Evolutionary conservation across 2,113 vertebrate species (phyloP).

Genomic region (Riparia riparia): DNA sequence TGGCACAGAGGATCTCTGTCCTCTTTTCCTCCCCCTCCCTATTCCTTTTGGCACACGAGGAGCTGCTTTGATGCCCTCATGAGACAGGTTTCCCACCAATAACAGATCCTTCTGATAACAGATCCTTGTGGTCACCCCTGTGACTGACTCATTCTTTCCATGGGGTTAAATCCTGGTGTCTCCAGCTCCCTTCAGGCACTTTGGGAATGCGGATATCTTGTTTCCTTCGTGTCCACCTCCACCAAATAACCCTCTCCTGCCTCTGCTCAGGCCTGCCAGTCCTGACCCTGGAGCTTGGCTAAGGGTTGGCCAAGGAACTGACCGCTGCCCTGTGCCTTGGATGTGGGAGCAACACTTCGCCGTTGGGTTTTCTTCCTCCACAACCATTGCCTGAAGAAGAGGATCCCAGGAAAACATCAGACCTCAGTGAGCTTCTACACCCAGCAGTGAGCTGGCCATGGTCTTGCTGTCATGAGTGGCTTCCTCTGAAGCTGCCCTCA

Average conservation of each 20-base stretch:
- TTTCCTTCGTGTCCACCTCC: neutral
- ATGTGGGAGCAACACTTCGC: accelerated
- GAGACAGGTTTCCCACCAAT: neutral
- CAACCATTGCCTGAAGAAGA: accelerated
- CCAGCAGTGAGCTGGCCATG: accelerated
- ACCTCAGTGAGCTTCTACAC: neutral
- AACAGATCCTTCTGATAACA: neutral
- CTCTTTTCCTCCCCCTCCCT: neutral
- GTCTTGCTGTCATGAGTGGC: neutral
- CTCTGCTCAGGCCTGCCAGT: neutral
- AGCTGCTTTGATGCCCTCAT: neutral
- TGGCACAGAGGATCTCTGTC: neutral
- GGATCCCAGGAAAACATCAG: neutral
- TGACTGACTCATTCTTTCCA: neutral
- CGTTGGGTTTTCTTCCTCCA: neutral
- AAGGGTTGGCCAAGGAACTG: neutral
- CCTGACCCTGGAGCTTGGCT: neutral
- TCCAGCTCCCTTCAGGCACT: neutral
- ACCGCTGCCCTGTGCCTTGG: neutral
- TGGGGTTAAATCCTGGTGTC: neutral
- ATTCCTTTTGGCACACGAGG: neutral
- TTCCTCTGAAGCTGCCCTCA: neutral
- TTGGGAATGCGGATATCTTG: neutral
- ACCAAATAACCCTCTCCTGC: neutral
- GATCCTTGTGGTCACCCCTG: neutral